These are phyloP conservation scores for Linnaemya tessellans DNA, from an alignment of 2,888 invertebrate species.

Conservation along the genomic window DNA sequence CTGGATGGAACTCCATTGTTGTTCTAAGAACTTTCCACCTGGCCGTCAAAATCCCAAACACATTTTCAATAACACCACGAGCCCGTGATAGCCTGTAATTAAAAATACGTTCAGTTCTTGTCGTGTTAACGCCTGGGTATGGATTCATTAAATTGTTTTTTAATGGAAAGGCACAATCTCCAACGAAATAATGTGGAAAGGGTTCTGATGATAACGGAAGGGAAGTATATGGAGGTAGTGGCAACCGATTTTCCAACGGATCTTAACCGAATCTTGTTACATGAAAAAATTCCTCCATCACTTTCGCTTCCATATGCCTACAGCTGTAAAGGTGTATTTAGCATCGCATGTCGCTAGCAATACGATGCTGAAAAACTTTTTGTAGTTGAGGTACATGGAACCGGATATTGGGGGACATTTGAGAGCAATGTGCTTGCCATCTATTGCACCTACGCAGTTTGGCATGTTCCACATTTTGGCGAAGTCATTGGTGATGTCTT, in stretches of 20 bases:
- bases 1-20: no score
- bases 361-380: slow-evolving; percentile 11
- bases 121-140: background rate
- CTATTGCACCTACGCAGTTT: slow-evolving; percentile 10
- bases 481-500: slow-evolving; percentile 34
- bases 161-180: slow-evolving; percentile 7
- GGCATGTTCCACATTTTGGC: slow-evolving; percentile 14
- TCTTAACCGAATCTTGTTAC: slow-evolving; percentile 38
- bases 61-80: slow-evolving; percentile 5
- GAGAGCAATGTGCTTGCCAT: slow-evolving; percentile 2
- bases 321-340: slow-evolving; percentile 10
- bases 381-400: background rate
- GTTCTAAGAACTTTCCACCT: no score
- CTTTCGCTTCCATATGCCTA: background rate
- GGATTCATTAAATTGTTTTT: background rate
- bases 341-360: slow-evolving; percentile 30
- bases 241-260: slow-evolving; percentile 32
- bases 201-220: background rate
- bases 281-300: background rate
- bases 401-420: background rate
- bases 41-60: no score
- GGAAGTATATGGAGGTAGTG: background rate
- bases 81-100: background rate
- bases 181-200: slow-evolving; percentile 10
- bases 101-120: slow-evolving; percentile 1